Evolutionary conservation across 2,113 vertebrate genomes (phyloP), one percentile per base, ranked within the genome.

Genomic region (Anser brachyrhynchus): DNA sequence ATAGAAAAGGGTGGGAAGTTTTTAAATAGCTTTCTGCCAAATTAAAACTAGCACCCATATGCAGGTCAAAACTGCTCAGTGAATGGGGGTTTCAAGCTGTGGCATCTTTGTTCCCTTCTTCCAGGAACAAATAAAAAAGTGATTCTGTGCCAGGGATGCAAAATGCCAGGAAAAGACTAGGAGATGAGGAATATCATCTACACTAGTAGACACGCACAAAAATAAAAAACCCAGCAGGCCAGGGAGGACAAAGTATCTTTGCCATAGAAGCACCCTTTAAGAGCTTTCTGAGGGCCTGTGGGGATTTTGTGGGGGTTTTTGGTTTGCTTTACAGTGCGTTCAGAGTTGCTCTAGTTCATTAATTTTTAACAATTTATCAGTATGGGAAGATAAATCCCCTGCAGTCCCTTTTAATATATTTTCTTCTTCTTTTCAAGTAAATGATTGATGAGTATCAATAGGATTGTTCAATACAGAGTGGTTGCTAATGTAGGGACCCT

Each of bases 361-460:
- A 98, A 96, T 96, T 97, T 98, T 97, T 97, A 97, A 97, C 96
- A 91, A 57, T 92, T 97, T 97, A 95, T 98, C 97, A 96, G 94
- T 98, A 97, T 67, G 95, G 87, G 95, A 97, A 97, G 97, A 97
- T 96, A 92, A 97, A 98, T 97, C 93, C 97, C 96, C 96, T 94
- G 79, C 96, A 98, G 97, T 95, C 87, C 84, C 93, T 93, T 98
- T 97, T 97, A 96, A 97, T 94, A 96, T 97, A 96, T 97, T 96
- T 98, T 97, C 96, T 96, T 97, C 93, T 96, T 98, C 96, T 97
- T 97, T 93, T 97, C 90, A 96, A 97, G 97, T 97, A 95, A 98
- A 97, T 97, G 97, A 98, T 98, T 98, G 97, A 98, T 98, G 97
- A 97, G 90, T 92, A 94, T 96, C 95, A 95, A 86, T 95, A 94